Conservation (phyloP, 2,797 vertebrate species). For the Pangasius djambal region DNA sequence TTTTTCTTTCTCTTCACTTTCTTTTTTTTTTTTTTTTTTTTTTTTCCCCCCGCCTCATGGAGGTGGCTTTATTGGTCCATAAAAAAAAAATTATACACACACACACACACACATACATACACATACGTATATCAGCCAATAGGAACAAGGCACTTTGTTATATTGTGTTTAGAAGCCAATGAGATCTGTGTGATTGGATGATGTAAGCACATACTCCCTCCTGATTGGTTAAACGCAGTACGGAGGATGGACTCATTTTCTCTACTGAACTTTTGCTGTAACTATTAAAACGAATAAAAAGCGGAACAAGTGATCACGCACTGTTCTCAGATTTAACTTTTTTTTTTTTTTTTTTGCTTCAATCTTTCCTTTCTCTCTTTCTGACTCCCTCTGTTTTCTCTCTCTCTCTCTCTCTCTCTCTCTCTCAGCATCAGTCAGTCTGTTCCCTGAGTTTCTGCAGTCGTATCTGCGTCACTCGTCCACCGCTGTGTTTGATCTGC, state of each 20-base stretch:
- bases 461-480: conserved; percentile 89
- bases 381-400: not conserved
- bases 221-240: not conserved
- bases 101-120: no score
- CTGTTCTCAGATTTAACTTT: not conserved
- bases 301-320: not conserved
- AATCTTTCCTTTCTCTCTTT: not conserved
- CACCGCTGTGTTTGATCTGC: conserved; percentile 88
- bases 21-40: no score
- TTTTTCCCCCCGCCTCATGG: no score
- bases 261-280: not conserved
- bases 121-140: not conserved
- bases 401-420: not conserved
- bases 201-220: not conserved
- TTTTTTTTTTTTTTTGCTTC: no score
- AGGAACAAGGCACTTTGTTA: not conserved
- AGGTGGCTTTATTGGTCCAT: no score
- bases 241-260: not conserved
- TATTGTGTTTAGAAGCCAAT: not conserved
- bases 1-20: no score
- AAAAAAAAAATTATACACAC: no score
- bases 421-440: conserved; percentile 83
- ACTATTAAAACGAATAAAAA: not conserved
- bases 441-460: conserved; percentile 90
- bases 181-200: not conserved